These are phyloP conservation scores for Regulus satrapa DNA, from an alignment of 2,113 vertebrate genomes.

Conservation along the genomic window DNA sequence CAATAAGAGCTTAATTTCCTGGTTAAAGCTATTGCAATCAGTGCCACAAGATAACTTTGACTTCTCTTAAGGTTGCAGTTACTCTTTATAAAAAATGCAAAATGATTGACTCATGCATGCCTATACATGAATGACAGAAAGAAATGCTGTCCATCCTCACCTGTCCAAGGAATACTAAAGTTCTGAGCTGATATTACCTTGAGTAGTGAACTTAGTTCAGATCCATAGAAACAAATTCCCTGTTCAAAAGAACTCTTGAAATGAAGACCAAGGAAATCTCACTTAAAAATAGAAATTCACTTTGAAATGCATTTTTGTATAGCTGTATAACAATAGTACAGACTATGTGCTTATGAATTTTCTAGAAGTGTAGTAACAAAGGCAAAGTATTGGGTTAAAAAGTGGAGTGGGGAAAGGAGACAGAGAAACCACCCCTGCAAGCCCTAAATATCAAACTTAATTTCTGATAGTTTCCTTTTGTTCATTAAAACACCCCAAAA, in stretches of 20 bases:
- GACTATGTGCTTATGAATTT: not conserved
- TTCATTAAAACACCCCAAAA: not conserved
- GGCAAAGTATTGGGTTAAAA: not conserved
- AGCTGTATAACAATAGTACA: not conserved
- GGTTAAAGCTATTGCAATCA: not conserved
- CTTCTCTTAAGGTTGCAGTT: not conserved
- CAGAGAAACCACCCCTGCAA: not conserved
- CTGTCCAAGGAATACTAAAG: not conserved
- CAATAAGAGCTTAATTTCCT: not conserved
- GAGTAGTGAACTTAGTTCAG: not conserved
- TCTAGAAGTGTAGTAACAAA: not conserved
- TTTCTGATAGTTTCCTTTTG: not conserved
- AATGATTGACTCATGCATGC: not conserved
- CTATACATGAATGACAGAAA: not conserved
- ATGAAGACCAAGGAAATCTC: not conserved
- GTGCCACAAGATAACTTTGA: not conserved
- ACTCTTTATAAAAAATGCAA: not conserved
- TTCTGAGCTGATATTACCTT: not conserved
- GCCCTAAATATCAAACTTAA: not conserved
- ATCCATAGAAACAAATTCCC: not conserved
- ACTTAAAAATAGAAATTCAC: not conserved
- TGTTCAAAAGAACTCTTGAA: not conserved
- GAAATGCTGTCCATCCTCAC: not conserved
- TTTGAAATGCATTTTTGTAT: not conserved
- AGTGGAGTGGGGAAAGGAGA: not conserved